phyloP scores from a whole-genome alignment of 2,797 vertebrate genomes.

The Capromys pilorides region DNA sequence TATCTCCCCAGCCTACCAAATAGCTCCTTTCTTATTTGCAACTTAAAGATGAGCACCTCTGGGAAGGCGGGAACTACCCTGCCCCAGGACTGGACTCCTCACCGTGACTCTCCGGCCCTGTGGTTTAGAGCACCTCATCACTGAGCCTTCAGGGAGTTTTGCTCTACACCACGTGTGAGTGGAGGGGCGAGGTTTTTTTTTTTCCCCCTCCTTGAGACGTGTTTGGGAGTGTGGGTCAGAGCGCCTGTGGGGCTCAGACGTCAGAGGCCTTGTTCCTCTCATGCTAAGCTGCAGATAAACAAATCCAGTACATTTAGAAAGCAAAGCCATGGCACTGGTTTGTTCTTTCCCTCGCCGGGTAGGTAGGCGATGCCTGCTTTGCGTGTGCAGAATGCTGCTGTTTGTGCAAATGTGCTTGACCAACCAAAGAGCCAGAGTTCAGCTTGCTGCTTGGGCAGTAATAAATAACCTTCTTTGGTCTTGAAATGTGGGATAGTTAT shows the following conservation, averaged over 20 bases:
- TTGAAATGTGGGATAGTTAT: neutral
- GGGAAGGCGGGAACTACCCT: neutral
- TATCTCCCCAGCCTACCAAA: too few relatives aligned
- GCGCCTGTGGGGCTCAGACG: neutral
- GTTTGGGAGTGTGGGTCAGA: neutral
- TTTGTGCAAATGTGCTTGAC: neutral
- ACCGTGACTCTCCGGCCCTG: neutral
- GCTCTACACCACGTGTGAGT: neutral
- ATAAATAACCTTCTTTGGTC: neutral
- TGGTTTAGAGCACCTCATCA: fast-evolving
- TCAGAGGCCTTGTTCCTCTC: neutral
- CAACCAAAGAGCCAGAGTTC: neutral
- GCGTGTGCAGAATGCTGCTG: fast-evolving
- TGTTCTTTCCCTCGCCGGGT: fast-evolving
- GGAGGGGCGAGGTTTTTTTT: neutral
- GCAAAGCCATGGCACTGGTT: neutral
- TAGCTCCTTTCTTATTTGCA: neutral
- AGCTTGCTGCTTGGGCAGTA: neutral
- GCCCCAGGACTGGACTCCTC: neutral
- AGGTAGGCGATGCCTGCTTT: neutral
- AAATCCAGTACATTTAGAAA: neutral
- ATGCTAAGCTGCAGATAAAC: neutral
- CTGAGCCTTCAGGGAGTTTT: neutral
- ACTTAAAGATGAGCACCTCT: neutral
- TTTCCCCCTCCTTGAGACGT: neutral